phyloP scores from a whole-genome alignment of 2,797 vertebrate species.

The Setipinna tenuifilis region DNA sequence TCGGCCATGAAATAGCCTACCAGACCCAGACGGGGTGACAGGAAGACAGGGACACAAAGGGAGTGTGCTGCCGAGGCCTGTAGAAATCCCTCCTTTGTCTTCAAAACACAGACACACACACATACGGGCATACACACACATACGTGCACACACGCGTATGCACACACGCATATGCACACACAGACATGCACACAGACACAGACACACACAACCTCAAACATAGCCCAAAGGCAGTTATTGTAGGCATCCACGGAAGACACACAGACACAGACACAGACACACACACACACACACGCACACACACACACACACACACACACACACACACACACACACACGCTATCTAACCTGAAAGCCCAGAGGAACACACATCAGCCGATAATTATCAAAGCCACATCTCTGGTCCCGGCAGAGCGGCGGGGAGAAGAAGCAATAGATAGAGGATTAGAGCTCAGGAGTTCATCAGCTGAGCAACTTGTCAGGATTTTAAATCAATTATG shows the following conservation, averaged over 20 bases:
- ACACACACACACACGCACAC: not conserved
- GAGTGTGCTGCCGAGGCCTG: conserved; percentile 4
- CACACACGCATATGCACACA: not conserved
- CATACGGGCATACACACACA: not conserved
- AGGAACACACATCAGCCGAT: conserved; percentile 23
- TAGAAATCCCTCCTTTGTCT: conserved; percentile 19
- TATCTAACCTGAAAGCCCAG: not conserved
- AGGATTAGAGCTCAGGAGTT: conserved; percentile 31
- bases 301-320: not conserved
- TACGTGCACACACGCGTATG: not conserved
- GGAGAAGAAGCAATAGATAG: conserved; percentile 24
- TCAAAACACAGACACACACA: not conserved
- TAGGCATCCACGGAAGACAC: not conserved
- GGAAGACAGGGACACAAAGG: conserved; percentile 22
- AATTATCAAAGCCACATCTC: conserved; percentile 21
- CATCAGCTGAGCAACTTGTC: conserved; percentile 31
- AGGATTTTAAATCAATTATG: conserved; percentile 42
- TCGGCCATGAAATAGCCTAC: conserved; percentile 80
- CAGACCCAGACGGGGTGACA: conserved; percentile 61
- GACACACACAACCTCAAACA: not conserved
- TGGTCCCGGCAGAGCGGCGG: not conserved
- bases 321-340: conserved; percentile 1
- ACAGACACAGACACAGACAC: too few species aligned
- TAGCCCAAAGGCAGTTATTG: not conserved
- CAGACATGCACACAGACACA: not conserved